phyloP scores from a whole-genome alignment of 2,888 invertebrate species.

The Latrodectus hesperus region DNA sequence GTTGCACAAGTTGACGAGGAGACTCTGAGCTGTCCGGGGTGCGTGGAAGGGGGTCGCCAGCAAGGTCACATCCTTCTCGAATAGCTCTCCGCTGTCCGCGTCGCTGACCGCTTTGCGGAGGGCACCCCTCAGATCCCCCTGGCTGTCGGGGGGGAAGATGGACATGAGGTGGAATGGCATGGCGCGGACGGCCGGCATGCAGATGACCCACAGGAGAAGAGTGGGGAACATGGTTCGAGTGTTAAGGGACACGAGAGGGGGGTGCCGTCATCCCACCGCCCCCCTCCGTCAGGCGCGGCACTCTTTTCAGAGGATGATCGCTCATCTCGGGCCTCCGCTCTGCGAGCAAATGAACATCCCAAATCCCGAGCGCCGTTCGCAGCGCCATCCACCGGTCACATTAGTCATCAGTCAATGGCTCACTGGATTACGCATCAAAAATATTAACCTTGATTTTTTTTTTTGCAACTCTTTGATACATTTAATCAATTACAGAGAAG shows the following conservation, averaged over 20 bases:
- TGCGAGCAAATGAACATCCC: slow-evolving; percentile 5
- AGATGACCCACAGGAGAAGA: slow-evolving; percentile 36
- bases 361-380: slow-evolving; percentile 17
- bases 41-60: slow-evolving; percentile 44
- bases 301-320: not conserved
- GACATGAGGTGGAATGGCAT: slow-evolving; percentile 44
- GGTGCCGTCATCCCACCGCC: slow-evolving; percentile 15
- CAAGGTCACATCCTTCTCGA: slow-evolving; percentile 56
- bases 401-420: not conserved
- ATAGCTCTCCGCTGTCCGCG: slow-evolving; percentile 43
- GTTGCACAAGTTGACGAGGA: slow-evolving; percentile 36
- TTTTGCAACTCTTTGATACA: too few relatives aligned
- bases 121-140: slow-evolving; percentile 28
- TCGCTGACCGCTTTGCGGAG: slow-evolving; percentile 54
- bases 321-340: not conserved
- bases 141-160: slow-evolving; percentile 30
- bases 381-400: slow-evolving; percentile 37
- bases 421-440: too few relatives aligned
- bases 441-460: too few relatives aligned
- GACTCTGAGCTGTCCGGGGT: slow-evolving; percentile 12
- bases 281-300: slow-evolving; percentile 12
- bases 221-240: slow-evolving; percentile 14
- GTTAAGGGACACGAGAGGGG: slow-evolving; percentile 5
- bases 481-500: too few relatives aligned
- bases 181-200: slow-evolving; percentile 10